Percentiles rank a stretch among this genome's conserved stretches.
phyloP scores from a whole-genome alignment of 2,797 vertebrate genomes.

The Pantherophis alleghaniensis region DNA sequence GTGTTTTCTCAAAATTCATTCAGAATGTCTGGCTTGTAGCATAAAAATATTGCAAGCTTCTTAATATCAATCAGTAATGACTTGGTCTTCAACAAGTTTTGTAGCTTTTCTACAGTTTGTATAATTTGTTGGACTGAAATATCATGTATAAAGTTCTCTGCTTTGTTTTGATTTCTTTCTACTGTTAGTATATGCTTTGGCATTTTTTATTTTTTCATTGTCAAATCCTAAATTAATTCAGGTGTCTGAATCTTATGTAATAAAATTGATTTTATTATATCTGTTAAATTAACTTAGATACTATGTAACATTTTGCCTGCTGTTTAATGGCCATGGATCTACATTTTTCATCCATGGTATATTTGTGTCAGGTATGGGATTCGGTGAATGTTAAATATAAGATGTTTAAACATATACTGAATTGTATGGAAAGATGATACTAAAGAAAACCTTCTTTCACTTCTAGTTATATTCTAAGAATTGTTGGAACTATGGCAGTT shows the following conservation, averaged over 20 bases:
- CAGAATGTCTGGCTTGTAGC: slow-evolving; percentile 47
- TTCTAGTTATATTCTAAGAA: background rate
- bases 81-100: background rate
- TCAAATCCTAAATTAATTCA: slow-evolving; percentile 61
- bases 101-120: background rate
- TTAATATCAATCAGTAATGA: background rate
- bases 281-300: slow-evolving; percentile 56
- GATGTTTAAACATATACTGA: background rate
- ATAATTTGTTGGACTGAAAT: background rate
- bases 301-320: slow-evolving; percentile 28
- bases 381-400: slow-evolving; percentile 56
- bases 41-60: slow-evolving; percentile 16
- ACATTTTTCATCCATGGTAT: slow-evolving; percentile 41
- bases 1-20: slow-evolving; percentile 47
- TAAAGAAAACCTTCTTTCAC: background rate
- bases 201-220: slow-evolving; percentile 56
- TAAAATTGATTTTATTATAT: slow-evolving; percentile 53
- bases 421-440: background rate
- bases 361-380: slow-evolving; percentile 45
- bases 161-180: background rate
- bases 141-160: background rate
- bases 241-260: slow-evolving; percentile 51
- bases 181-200: slow-evolving; percentile 39
- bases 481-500: background rate
- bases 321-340: slow-evolving; percentile 40